Conservation (phyloP, 2,113 vertebrate species). For the Romanogobio albipinnatus region DNA sequence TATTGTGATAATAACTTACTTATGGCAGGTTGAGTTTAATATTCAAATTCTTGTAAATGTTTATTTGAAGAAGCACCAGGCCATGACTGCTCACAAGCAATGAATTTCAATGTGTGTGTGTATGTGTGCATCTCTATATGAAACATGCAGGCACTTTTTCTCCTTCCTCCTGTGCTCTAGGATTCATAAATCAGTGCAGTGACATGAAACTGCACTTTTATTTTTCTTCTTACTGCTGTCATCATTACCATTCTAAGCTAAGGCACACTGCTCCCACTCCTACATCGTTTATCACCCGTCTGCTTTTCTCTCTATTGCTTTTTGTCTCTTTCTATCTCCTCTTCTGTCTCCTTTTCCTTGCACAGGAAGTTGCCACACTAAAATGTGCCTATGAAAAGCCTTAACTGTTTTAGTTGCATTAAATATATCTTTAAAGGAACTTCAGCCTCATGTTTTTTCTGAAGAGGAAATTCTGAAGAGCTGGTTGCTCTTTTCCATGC, state of each 20-base stretch:
- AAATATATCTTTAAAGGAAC: constrained; percentile 2
- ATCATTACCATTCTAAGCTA: constrained; percentile 63
- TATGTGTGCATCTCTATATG: neutral
- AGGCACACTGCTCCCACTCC: constrained; percentile 51
- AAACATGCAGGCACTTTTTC: constrained; percentile 26
- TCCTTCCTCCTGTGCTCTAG: constrained; percentile 48
- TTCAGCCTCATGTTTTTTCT: neutral
- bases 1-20: constrained; percentile 48
- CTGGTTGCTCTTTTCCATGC: neutral
- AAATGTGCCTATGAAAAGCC: constrained; percentile 7
- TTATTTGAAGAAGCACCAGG: constrained; percentile 48
- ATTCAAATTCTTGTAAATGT: constrained; percentile 45
- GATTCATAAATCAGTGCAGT: constrained; percentile 57
- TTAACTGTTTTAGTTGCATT: constrained; percentile 5
- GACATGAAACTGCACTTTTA: constrained; percentile 59
- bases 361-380: constrained; percentile 31
- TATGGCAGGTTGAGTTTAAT: constrained; percentile 44
- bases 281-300: constrained; percentile 52
- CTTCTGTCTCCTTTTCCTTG: constrained; percentile 37
- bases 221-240: constrained; percentile 60
- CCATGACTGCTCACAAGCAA: constrained; percentile 18
- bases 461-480: neutral
- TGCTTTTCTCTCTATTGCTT: constrained; percentile 26
- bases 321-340: constrained; percentile 21
- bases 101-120: constrained; percentile 44